Percentiles rank a stretch among this genome's conserved stretches.
These are phyloP conservation scores for Theonella swinhoei DNA, from an alignment of 37 sponge, comb jelly and placozoan species.

Conservation along the genomic window DNA sequence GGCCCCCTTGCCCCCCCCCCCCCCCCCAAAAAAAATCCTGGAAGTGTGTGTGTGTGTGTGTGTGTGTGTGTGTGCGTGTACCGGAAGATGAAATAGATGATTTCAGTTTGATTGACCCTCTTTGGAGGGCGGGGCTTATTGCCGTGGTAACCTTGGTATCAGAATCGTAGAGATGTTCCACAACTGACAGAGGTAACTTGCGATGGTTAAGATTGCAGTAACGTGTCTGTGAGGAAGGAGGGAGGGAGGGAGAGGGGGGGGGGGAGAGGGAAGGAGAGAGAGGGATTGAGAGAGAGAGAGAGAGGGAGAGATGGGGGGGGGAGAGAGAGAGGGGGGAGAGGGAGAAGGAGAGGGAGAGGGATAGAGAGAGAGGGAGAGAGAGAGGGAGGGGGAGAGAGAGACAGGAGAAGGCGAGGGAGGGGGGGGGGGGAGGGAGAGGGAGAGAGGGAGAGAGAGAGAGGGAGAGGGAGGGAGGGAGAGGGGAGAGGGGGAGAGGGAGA, in stretches of 20 bases:
- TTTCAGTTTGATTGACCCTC: too few relatives aligned
- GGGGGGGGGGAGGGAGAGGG: not conserved
- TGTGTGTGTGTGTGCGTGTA: too few relatives aligned
- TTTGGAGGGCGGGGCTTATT: too few relatives aligned
- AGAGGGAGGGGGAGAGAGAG: not conserved
- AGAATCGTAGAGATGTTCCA: too few relatives aligned
- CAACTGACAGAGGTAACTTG: too few relatives aligned
- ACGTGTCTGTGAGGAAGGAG: not conserved
- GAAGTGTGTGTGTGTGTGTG: too few relatives aligned
- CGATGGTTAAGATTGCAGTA: too few relatives aligned
- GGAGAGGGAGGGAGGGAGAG: not conserved
- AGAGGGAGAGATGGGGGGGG: not conserved
- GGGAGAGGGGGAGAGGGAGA: not conserved
- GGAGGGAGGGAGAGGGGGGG: conserved; percentile 3
- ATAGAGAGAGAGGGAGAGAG: not conserved
- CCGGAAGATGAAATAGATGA: too few relatives aligned
- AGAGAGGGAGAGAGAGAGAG: not conserved
- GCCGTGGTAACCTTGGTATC: too few relatives aligned
- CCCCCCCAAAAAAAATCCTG: too few relatives aligned
- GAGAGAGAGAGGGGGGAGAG: not conserved
- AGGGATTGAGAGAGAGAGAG: not conserved
- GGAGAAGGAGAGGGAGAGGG: not conserved
- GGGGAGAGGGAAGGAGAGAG: not conserved
- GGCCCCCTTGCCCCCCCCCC: too few relatives aligned
- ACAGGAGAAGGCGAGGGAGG: not conserved